A percentile compares a stretch with the other conserved stretches of the same genome.
These are phyloP conservation scores for Limnephilus auricula DNA, from an alignment of 2,888 invertebrate species.

Conservation along the genomic window DNA sequence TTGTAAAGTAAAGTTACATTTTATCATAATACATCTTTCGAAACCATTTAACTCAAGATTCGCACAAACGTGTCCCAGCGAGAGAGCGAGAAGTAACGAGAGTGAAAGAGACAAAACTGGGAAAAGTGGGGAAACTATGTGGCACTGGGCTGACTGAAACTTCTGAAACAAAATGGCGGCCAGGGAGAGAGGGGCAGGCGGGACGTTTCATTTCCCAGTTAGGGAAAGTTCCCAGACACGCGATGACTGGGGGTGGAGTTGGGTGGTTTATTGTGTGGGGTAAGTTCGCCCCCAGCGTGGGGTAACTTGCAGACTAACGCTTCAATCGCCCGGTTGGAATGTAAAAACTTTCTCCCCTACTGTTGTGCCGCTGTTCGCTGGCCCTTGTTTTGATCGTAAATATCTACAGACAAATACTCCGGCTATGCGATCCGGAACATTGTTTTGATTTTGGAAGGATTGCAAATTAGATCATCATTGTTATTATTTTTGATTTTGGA, in stretches of 20 bases:
- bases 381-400: not conserved
- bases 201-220: constrained; percentile 59
- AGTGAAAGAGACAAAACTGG: not conserved
- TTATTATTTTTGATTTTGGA: not conserved
- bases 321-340: not conserved
- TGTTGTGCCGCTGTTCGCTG: not conserved
- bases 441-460: not conserved
- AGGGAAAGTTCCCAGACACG: constrained; percentile 65
- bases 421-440: not conserved
- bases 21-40: not conserved
- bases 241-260: constrained; percentile 44
- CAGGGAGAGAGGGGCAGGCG: constrained; percentile 4
- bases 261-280: constrained; percentile 30
- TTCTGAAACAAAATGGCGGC: constrained; percentile 48
- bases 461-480: not conserved
- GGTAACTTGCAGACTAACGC: not conserved
- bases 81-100: not conserved
- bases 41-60: not conserved
- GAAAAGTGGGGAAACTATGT: constrained; percentile 45
- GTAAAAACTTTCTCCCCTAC: not conserved
- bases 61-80: constrained; percentile 40
- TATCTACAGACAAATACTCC: not conserved
- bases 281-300: not conserved
- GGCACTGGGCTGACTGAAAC: constrained; percentile 40
- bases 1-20: not conserved